Evolutionary conservation across 1,140 invertebrate genomes (phyloP).

Genomic region (Psix sp.): DNA sequence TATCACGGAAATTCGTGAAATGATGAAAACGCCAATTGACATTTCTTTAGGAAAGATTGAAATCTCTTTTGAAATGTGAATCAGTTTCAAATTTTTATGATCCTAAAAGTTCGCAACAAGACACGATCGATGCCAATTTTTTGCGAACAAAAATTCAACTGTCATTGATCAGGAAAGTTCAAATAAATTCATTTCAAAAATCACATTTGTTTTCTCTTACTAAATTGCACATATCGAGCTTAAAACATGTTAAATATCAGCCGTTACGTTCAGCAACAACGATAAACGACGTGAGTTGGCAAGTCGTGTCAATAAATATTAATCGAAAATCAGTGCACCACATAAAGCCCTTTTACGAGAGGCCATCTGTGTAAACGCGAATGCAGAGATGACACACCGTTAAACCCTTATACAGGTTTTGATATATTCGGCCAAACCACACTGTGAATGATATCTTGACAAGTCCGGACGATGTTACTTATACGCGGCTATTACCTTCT

Average conservation of each 20-base stretch:
- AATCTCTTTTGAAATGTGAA: conserved; percentile 16
- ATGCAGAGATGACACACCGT: conserved; percentile 23
- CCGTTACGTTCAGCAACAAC: background rate
- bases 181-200: no score
- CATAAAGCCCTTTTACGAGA: conserved; percentile 27
- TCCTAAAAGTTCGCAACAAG: conserved; percentile 14
- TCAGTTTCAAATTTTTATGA: conserved; percentile 22
- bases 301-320: conserved; percentile 14
- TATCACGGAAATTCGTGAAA: conserved; percentile 31
- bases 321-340: conserved; percentile 18
- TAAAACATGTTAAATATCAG: no score
- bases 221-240: no score
- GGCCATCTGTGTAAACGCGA: conserved; percentile 24
- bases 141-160: no score
- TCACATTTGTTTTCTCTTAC: no score
- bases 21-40: conserved; percentile 32
- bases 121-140: conserved; percentile 13
- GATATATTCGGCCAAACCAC: conserved; percentile 19
- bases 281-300: conserved; percentile 1
- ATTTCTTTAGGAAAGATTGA: conserved; percentile 18
- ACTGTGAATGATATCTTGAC: conserved; percentile 43
- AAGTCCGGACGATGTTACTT: conserved; percentile 20
- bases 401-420: conserved; percentile 36
- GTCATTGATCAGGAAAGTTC: no score
- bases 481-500: conserved; percentile 16